Conservation (phyloP, 2,113 vertebrate genomes). For the Misgurnus mizolepis region DNA sequence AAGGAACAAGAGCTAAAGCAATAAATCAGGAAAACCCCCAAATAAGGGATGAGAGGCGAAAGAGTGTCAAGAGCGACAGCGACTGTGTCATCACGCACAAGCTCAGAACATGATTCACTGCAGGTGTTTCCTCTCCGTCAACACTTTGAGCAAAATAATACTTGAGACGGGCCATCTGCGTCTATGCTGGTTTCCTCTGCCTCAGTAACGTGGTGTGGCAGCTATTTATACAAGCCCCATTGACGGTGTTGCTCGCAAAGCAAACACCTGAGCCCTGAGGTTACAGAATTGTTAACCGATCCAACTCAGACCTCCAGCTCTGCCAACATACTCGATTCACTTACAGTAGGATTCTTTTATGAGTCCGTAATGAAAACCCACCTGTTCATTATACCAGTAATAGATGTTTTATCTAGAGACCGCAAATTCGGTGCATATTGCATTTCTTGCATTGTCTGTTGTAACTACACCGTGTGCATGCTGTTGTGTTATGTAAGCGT, state of each 20-base stretch:
- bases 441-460: neutral
- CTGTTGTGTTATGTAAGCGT: neutral
- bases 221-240: slow-evolving; percentile 48
- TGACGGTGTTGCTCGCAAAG: slow-evolving; percentile 38
- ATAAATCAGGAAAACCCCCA: neutral
- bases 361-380: neutral
- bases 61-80: slow-evolving; percentile 6
- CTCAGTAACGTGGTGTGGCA: slow-evolving; percentile 1
- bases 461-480: neutral
- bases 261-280: slow-evolving; percentile 44
- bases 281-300: slow-evolving; percentile 28
- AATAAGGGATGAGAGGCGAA: neutral
- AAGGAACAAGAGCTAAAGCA: neutral
- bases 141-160: slow-evolving; percentile 60
- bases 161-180: slow-evolving; percentile 61
- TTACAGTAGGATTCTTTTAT: neutral
- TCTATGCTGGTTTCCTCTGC: slow-evolving; percentile 41
- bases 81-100: slow-evolving; percentile 2
- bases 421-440: neutral
- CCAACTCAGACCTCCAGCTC: neutral
- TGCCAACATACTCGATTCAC: neutral
- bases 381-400: neutral
- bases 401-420: neutral
- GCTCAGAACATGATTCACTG: slow-evolving; percentile 49
- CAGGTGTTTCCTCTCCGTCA: slow-evolving; percentile 72